A percentile compares a stretch with the other conserved stretches of the same genome.
These are phyloP conservation scores for Limonius californicus DNA, from an alignment of 1,140 invertebrate genomes.

Conservation along the genomic window DNA sequence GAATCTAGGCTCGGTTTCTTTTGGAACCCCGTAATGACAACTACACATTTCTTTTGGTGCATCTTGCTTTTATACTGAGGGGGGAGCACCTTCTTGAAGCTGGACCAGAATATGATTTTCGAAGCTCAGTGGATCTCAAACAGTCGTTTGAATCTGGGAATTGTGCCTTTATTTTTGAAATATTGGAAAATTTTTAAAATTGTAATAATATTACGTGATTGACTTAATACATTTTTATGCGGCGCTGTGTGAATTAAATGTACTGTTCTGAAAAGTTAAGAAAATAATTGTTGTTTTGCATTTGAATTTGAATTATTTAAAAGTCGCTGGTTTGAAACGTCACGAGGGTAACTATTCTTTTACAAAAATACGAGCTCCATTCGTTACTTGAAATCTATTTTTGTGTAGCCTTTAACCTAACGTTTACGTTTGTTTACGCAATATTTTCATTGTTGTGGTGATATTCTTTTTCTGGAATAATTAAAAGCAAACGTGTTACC, in stretches of 20 bases:
- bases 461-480: too few relatives aligned
- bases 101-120: constrained; percentile 24
- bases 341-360: too few relatives aligned
- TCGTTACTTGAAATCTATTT: constrained; percentile 21
- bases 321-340: too few relatives aligned
- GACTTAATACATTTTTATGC: too few relatives aligned
- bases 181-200: constrained; percentile 28
- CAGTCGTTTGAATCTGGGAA: neutral
- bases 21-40: constrained; percentile 14
- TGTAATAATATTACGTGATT: constrained; percentile 22
- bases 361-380: too few relatives aligned
- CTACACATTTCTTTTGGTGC: constrained; percentile 22
- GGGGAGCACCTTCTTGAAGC: constrained; percentile 7
- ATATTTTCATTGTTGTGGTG: constrained; percentile 6
- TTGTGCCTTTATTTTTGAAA: neutral
- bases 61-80: constrained; percentile 23
- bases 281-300: too few relatives aligned
- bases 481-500: too few relatives aligned
- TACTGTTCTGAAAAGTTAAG: too few relatives aligned
- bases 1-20: neutral
- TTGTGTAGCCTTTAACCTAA: constrained; percentile 16
- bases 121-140: constrained; percentile 21
- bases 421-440: neutral
- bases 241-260: too few relatives aligned
- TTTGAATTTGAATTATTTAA: too few relatives aligned